Evolutionary conservation across 2,797 vertebrate genomes (phyloP), one percentile per base, ranked within the genome.

Genomic region (Tolypeutes matacus): DNA sequence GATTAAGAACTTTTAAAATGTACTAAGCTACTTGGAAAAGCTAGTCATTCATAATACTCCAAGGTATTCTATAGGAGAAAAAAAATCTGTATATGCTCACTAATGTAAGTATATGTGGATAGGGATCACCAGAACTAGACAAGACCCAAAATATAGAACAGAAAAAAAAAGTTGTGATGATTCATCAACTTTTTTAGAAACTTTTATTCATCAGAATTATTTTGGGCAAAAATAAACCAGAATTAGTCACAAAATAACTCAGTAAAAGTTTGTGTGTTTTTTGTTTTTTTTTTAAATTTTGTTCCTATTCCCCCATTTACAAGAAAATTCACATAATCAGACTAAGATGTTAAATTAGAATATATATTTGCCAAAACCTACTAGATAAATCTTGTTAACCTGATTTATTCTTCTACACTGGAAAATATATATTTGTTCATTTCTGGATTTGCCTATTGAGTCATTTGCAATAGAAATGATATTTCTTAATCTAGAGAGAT

Each of bases 121-220:
- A 23, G 25, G 36, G 20, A 72, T 7, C 23, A 31, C 67, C 36
- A 89, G 65, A 92, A 53, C 20, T 73, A 53, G 2, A 60, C 1
- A 34, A 75, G 31, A 58, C 17, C 23, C 4, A 31, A 80, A 67
- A 56, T 56, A 81, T 2, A 77, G 39, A n/a, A 72, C 2, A n/a
- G 0, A 51, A 9, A 14, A 78, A 87, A 27, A 20, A 89, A 20
- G 80, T 34, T 29, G 46, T 69, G 5, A 46, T 42, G 51, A 89
- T 4, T 29, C n/a, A 67, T 75, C 11, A 8, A 20, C 86, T 72
- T 21, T 75, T 62, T 12, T 67, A 60, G 21, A 80, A 92, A 56
- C 64, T 39, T 80, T 81, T 82, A 94, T 76, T 94, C 62, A 69
- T 70, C 25, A 70, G 20, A 92, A 89, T 64, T 65, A 91, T 78